phyloP scores from a whole-genome alignment of 2,888 invertebrate species.

The Shargacucullia verbasci region DNA sequence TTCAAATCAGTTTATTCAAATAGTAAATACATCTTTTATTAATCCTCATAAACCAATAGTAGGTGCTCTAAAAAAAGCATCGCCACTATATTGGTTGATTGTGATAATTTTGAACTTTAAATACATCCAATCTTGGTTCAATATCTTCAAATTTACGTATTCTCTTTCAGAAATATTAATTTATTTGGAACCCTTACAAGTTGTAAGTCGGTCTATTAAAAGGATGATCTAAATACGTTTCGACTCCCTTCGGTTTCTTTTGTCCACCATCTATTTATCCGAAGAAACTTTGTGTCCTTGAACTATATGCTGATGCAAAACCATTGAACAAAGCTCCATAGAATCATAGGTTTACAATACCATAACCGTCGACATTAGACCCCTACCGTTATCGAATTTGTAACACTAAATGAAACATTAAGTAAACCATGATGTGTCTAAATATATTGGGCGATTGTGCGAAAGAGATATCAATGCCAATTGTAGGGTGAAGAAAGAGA shows the following conservation, averaged over 20 bases:
- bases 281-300: slow-evolving; percentile 3
- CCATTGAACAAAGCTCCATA: slow-evolving; percentile 10
- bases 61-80: too few species aligned
- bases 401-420: slow-evolving; percentile 1
- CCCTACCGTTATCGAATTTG: slow-evolving; percentile 14
- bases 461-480: slow-evolving; percentile 34
- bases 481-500: slow-evolving; percentile 32
- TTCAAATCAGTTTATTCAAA: too few species aligned
- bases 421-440: slow-evolving; percentile 34
- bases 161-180: too few species aligned
- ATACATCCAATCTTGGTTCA: too few species aligned
- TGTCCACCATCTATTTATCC: slow-evolving; percentile 3
- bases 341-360: slow-evolving; percentile 10
- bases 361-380: slow-evolving; percentile 19
- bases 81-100: too few species aligned
- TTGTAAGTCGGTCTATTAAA: too few species aligned
- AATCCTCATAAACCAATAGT: too few species aligned
- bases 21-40: too few species aligned
- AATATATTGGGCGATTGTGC: slow-evolving; percentile 34
- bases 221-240: too few species aligned
- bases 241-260: neutral
- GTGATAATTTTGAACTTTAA: too few species aligned
- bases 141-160: too few species aligned
- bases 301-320: slow-evolving; percentile 3
- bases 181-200: too few species aligned